Evolutionary conservation across 2,888 invertebrate species (phyloP), one percentile per base, ranked within the genome.

Genomic region (Acrobasis suavella): DNA sequence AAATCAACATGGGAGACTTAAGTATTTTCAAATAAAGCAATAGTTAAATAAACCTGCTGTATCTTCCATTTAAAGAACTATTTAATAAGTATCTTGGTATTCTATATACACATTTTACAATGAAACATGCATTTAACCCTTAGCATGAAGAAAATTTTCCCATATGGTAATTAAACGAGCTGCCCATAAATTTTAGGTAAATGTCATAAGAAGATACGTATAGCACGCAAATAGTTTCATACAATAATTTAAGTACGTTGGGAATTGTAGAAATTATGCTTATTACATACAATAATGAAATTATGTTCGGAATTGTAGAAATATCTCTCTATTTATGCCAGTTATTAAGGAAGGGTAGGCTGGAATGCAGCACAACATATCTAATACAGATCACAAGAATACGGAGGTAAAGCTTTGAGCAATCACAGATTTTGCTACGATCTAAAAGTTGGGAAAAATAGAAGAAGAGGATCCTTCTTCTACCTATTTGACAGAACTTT

Each of bases 241-340:
- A 42, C 42, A 56, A 56, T 56, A 63, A 60, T 38, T 16, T n/a
- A 51, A 51, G 39, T 39, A 52, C 50, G 16, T 51, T 60, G 42
- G 50, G n/a, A 51, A 60, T 60, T 51, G 51, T 42, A 51, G 51
- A 22, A 60, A 60, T 60, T n/a, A n/a, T n/a, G n/a, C n/a, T n/a
- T n/a, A n/a, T n/a, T n/a, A n/a, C 42, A 56, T 42, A 42, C 42
- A 56, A 56, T 56, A 63, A 60, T 38, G 17, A 22, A 51, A 51
- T 50, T 39, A 52, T 39, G 16, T 51, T 60, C 51, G 50, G n/a
- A 51, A 60, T 60, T 51, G 51, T 42, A 51, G 51, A 22, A 60
- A 60, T 60, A 60, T 14, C 60, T 51, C 22, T 60, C 42, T 52
- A 51, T 51, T 51, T 50, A 50, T 60, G 51, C 42, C 51, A 39